phyloP scores from a whole-genome alignment of 2,113 vertebrate species.

The Colossoma macropomum region DNA sequence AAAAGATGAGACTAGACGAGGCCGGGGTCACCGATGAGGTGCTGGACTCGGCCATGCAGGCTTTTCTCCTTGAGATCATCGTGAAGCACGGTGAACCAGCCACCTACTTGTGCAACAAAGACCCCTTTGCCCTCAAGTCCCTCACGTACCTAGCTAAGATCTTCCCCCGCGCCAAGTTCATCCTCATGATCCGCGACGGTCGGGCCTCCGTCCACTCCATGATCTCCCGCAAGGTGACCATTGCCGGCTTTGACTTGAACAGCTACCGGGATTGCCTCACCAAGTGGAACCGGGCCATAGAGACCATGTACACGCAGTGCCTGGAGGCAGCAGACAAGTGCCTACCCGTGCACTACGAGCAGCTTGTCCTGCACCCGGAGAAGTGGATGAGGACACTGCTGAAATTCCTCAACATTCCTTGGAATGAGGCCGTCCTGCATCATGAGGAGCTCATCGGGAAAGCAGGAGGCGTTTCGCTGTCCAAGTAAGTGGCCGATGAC shows the following conservation, averaged over 20 bases:
- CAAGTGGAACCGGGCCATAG: constrained; percentile 98
- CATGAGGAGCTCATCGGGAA: constrained; percentile 98
- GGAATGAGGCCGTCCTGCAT: constrained; percentile 92
- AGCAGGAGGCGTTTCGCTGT: constrained; percentile 94
- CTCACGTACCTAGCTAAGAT: constrained; percentile 93
- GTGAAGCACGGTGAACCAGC: constrained; percentile 96
- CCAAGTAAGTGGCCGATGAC: constrained; percentile 86
- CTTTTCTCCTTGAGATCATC: constrained; percentile 94
- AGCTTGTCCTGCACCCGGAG: constrained; percentile 93
- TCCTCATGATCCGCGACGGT: constrained; percentile 94
- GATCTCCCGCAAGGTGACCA: constrained; percentile 97
- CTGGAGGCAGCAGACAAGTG: constrained; percentile 89
- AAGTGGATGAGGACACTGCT: constrained; percentile 94
- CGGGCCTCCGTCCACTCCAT: constrained; percentile 95
- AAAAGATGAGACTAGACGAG: constrained; percentile 95
- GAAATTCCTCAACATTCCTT: constrained; percentile 90
- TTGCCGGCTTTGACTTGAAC: constrained; percentile 94
- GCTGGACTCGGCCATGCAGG: constrained; percentile 95
- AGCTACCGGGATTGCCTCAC: constrained; percentile 96
- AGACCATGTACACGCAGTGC: constrained; percentile 98
- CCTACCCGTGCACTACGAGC: constrained; percentile 91
- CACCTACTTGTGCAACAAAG: constrained; percentile 94
- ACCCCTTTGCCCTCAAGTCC: constrained; percentile 96
- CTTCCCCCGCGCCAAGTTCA: constrained; percentile 94
- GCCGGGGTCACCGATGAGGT: constrained; percentile 96